Evolutionary conservation across 2,888 invertebrate species (phyloP).

Genomic region (Thumatha senex): DNA sequence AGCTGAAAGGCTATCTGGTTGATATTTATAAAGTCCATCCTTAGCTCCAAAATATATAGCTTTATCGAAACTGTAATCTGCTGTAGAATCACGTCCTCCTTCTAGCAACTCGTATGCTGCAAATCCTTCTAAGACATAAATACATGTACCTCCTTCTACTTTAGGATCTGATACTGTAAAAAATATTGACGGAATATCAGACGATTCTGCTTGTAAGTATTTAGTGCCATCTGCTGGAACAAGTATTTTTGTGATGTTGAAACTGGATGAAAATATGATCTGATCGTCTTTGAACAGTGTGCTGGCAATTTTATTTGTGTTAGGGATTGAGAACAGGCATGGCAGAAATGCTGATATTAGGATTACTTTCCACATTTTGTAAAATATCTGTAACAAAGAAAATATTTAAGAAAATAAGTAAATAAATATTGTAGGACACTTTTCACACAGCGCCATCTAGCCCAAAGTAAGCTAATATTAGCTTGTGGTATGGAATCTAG

Average conservation of each 20-base stretch:
- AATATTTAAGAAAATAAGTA: neutral
- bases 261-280: conserved; percentile 55
- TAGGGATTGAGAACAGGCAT: neutral
- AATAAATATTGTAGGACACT: too few species aligned
- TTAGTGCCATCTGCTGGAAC: conserved; percentile 56
- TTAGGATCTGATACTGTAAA: conserved; percentile 58
- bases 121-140: conserved; percentile 65
- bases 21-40: conserved; percentile 61
- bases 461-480: too few species aligned
- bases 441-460: too few species aligned
- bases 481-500: too few species aligned
- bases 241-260: conserved; percentile 59
- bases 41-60: conserved; percentile 57
- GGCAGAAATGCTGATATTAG: neutral
- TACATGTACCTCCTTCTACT: conserved; percentile 58
- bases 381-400: conserved; percentile 3
- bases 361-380: conserved; percentile 6
- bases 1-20: conserved; percentile 54
- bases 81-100: conserved; percentile 63
- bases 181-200: conserved; percentile 62
- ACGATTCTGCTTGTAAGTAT: conserved; percentile 44
- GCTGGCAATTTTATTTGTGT: neutral
- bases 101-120: conserved; percentile 65
- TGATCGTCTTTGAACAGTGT: conserved; percentile 53
- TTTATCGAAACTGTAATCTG: conserved; percentile 53